Evolutionary conservation across 2,113 vertebrate genomes (phyloP).

Genomic region (Tyto alba): DNA sequence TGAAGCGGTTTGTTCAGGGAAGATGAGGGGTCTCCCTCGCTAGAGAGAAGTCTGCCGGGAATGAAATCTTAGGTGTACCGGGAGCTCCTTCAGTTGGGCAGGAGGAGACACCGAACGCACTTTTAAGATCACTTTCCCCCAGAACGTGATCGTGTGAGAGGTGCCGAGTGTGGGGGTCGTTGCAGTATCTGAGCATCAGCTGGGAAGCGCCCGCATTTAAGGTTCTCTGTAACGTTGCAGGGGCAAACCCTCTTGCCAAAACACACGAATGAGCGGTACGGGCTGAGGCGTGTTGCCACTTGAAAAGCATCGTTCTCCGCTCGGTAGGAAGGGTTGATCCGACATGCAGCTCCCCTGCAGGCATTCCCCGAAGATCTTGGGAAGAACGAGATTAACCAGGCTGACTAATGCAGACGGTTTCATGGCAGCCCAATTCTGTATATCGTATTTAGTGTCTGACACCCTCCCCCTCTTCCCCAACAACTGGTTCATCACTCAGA

Average conservation of each 20-base stretch:
- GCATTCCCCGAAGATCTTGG: not conserved
- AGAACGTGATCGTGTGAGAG: fast-evolving
- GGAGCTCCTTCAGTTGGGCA: not conserved
- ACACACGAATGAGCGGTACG: fast-evolving
- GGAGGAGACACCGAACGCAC: fast-evolving
- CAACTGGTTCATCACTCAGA: not conserved
- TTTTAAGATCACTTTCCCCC: not conserved
- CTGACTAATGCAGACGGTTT: not conserved
- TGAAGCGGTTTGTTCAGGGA: not conserved
- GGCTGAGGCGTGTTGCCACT: not conserved
- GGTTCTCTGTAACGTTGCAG: fast-evolving
- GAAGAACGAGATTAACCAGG: not conserved
- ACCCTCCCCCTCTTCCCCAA: not conserved
- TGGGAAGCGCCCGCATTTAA: fast-evolving
- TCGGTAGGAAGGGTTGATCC: not conserved
- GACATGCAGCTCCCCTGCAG: not conserved
- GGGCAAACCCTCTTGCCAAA: not conserved
- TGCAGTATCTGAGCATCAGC: not conserved
- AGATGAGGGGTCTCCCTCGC: fast-evolving
- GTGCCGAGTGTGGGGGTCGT: fast-evolving
- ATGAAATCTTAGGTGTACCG: fast-evolving
- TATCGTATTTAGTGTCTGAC: not conserved
- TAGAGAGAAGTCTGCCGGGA: not conserved
- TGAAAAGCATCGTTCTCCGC: not conserved
- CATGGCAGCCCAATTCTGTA: not conserved